Conservation (phyloP, 1,140 invertebrate genomes). For the Danaus plexippus region DNA sequence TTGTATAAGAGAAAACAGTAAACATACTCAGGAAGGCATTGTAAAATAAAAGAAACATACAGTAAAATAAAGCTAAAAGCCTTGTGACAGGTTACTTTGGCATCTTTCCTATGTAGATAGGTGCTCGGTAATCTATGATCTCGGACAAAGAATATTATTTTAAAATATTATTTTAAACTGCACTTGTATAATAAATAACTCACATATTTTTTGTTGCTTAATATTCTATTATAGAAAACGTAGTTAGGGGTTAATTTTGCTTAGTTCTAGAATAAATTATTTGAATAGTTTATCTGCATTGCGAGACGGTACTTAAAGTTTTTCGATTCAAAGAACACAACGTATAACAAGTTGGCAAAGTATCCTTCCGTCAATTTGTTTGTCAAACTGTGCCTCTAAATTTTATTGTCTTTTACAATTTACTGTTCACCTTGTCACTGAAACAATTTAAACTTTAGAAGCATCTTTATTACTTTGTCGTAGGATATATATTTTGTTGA, state of each 20-base stretch:
- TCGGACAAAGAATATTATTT: too few relatives aligned
- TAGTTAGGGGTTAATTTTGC: too few relatives aligned
- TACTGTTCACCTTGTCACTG: conserved; percentile 1
- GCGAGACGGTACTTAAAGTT: conserved; percentile 19
- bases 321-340: conserved; percentile 12
- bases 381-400: conserved; percentile 4
- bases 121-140: conserved; percentile 3
- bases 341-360: conserved; percentile 16
- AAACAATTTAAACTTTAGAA: too few relatives aligned
- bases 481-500: too few relatives aligned
- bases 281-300: conserved; percentile 13
- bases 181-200: too few relatives aligned
- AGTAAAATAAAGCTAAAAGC: conserved; percentile 31
- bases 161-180: too few relatives aligned
- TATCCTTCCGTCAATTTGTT: conserved; percentile 13
- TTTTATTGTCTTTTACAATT: background rate
- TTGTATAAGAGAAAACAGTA: too few relatives aligned
- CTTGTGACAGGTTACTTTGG: conserved; percentile 31
- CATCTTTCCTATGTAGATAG: conserved; percentile 23
- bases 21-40: too few relatives aligned
- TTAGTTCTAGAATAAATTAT: too few relatives aligned
- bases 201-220: too few relatives aligned
- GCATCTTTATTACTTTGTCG: too few relatives aligned
- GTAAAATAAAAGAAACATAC: conserved; percentile 13
- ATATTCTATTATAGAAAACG: too few relatives aligned